Conservation (phyloP, 2,113 vertebrate genomes). For the Gallinago undulata region DNA sequence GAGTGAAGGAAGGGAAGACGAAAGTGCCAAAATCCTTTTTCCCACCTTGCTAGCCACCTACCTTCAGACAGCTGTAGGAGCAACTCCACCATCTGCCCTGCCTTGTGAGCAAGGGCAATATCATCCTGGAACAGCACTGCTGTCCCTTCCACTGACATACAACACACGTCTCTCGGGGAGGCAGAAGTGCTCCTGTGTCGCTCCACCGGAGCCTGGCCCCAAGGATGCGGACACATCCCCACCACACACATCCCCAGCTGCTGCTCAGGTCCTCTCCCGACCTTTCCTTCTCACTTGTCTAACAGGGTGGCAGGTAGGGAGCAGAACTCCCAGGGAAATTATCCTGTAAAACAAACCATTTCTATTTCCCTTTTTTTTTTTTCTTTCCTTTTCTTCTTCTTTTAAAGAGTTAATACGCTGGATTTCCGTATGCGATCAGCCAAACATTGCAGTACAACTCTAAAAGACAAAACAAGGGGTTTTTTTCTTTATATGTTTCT, state of each 20-base stretch:
- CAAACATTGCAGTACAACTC: slow-evolving; percentile 9
- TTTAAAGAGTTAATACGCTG: neutral
- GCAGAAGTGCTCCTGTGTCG: fast-evolving
- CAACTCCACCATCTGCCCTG: neutral
- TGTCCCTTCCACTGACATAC: neutral
- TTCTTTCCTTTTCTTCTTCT: neutral
- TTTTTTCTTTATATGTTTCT: slow-evolving; percentile 13
- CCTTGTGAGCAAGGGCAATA: neutral
- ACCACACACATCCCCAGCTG: neutral
- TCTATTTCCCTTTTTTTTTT: neutral
- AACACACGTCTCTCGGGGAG: fast-evolving
- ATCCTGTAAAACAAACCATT: neutral
- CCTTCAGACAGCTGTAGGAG: neutral
- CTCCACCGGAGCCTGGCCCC: neutral
- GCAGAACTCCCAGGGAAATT: neutral
- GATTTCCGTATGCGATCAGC: neutral
- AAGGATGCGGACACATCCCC: neutral
- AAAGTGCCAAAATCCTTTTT: neutral
- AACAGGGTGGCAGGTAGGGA: neutral
- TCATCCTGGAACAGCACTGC: neutral
- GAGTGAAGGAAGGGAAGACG: neutral
- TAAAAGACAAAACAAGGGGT: slow-evolving; percentile 30
- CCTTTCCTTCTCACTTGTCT: neutral
- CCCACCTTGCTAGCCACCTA: neutral
- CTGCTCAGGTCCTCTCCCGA: neutral